phyloP scores from a whole-genome alignment of 1,140 invertebrate genomes.

The Eurytemora carolleeae region DNA sequence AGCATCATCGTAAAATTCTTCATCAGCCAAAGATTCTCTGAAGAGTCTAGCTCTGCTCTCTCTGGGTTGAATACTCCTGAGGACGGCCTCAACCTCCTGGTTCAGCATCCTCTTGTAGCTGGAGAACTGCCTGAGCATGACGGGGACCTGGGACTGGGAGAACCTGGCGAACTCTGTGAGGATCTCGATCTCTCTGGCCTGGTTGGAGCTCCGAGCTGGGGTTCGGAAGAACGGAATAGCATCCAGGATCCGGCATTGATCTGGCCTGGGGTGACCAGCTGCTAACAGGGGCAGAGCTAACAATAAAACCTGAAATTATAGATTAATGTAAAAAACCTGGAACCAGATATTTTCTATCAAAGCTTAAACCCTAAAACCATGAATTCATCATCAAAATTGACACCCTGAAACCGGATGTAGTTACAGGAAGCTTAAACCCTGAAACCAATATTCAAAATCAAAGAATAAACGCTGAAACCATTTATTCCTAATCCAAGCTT shows the following conservation, averaged over 20 bases:
- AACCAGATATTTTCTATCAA: too few species aligned
- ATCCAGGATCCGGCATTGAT: not conserved
- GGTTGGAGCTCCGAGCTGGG: not conserved
- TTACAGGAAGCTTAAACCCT: too few species aligned
- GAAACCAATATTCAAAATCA: too few species aligned
- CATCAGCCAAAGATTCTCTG: too few species aligned
- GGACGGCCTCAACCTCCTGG: not conserved
- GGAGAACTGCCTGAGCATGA: not conserved
- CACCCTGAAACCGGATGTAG: too few species aligned
- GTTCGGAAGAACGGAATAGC: not conserved
- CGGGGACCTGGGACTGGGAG: not conserved
- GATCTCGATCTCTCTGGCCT: not conserved
- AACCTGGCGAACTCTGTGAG: not conserved
- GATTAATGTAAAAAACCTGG: too few species aligned
- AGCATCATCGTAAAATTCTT: not conserved
- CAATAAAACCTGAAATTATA: too few species aligned
- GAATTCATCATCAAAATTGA: too few species aligned
- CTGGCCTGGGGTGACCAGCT: not conserved
- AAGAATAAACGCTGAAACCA: too few species aligned
- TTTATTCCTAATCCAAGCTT: too few species aligned
- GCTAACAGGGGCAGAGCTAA: not conserved
- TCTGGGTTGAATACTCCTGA: not conserved
- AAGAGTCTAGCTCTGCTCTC: not conserved
- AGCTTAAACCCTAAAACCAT: too few species aligned
- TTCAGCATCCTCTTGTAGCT: not conserved